Base-by-base conservation (phyloP, 2,888 invertebrate species). In the Portevinia maculata region DNA sequence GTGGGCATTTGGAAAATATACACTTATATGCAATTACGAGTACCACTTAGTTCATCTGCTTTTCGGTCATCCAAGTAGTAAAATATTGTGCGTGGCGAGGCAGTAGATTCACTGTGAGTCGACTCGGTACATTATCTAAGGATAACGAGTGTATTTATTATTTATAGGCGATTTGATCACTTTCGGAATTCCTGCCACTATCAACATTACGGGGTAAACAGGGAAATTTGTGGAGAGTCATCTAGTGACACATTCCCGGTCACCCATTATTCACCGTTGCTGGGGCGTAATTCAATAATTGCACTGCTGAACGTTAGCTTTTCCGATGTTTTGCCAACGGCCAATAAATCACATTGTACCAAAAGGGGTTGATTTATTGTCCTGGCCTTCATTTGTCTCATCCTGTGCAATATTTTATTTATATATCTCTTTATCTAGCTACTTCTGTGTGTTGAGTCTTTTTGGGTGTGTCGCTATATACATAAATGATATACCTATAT, bases 201-300 rank as follows among this genome's bases (percentile, higher is more conserved):
- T 78, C 65, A 76, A 67, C 67, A 74, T 74, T 60, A 57, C 39
- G 50, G 39, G 37, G 44, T 30, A 48, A 30, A 65, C 57, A 60
- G 48, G 76, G 53, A 65, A 78, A 65, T 65, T 64, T 71, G 65
- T 67, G 76, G 65, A 83, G 53, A 83, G 71, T 65, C 78, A 65
- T 78, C 65, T 60, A 67, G 32, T 83, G 83, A 73, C 83, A 73
- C 83, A 83, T 83, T 71, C 83, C 71, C 67, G 67, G 71, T 78
- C 55, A 41, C 53, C 71, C 65, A 78, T 83, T 83, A 78, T 71
- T 83, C 71, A 78, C 70, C 65, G 60, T 62, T 67, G 37, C 44
- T 32, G 67, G 76, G 71, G 78, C 62, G 83, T 83, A 83, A 78
- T 83, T 83, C 83, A 78, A 83, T 83, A 83, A 83, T 83, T 83